phyloP scores from a whole-genome alignment of 2,797 vertebrate species.

The Vireo griseus region DNA sequence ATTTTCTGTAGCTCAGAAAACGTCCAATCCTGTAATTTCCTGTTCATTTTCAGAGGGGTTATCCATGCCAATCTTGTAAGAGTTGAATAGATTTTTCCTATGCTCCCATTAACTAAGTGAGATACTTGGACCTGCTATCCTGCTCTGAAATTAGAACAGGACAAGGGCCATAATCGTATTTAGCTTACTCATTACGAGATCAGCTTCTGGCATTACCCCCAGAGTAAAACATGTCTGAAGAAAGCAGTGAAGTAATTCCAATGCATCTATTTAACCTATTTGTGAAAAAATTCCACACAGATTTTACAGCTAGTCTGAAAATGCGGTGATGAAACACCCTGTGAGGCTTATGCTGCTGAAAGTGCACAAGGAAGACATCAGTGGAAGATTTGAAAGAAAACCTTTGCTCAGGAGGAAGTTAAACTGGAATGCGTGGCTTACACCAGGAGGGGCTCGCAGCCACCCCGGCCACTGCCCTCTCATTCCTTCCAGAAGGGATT shows the following conservation, averaged over 20 bases:
- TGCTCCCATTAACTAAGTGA: background rate
- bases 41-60: background rate
- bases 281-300: background rate
- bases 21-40: background rate
- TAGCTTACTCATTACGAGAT: background rate
- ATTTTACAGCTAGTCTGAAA: background rate
- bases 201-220: background rate
- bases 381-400: background rate
- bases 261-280: background rate
- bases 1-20: background rate
- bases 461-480: background rate
- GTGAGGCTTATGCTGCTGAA: background rate
- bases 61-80: background rate
- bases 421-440: background rate
- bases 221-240: background rate
- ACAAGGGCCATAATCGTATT: background rate
- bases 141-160: background rate
- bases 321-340: background rate
- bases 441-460: background rate
- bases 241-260: background rate
- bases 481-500: background rate
- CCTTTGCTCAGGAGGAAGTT: background rate
- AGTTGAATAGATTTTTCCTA: background rate
- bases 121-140: background rate
- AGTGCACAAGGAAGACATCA: background rate